These are phyloP conservation scores for Brachynemurus nebulosus DNA, from an alignment of 2,888 invertebrate species.

Conservation along the genomic window DNA sequence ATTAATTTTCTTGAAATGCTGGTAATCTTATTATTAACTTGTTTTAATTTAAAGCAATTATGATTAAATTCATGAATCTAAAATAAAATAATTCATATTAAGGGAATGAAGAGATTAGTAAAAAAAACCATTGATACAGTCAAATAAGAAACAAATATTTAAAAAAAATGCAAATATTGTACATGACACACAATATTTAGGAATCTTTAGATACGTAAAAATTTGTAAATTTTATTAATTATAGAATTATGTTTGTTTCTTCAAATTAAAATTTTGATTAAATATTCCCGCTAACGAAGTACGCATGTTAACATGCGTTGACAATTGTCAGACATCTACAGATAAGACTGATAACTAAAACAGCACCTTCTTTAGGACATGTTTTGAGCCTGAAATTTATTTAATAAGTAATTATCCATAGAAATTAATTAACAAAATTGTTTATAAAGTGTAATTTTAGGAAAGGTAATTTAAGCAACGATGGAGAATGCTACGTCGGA, in stretches of 20 bases:
- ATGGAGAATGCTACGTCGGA: slow-evolving; percentile 41
- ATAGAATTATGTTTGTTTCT: neutral
- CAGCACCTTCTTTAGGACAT: neutral
- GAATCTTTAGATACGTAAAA: neutral
- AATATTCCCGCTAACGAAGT: neutral
- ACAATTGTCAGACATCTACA: slow-evolving; percentile 3
- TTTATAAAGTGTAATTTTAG: neutral
- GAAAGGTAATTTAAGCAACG: slow-evolving; percentile 11
- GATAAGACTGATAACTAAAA: slow-evolving; percentile 4
- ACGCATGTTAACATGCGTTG: slow-evolving; percentile 1
- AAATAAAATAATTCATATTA: no score
- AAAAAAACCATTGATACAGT: no score
- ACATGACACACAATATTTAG: no score
- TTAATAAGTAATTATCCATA: neutral
- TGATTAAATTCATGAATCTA: no score
- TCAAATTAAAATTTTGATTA: neutral
- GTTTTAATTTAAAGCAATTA: no score
- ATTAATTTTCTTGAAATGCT: no score
- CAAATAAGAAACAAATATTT: no score
- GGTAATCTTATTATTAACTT: no score
- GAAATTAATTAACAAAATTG: neutral
- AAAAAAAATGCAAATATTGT: no score
- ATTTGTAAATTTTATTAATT: neutral
- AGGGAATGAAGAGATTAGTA: no score
- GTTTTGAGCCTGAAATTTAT: neutral